Evolutionary conservation across 2,888 invertebrate species (phyloP).

Genomic region (Tetragonula carbonaria): DNA sequence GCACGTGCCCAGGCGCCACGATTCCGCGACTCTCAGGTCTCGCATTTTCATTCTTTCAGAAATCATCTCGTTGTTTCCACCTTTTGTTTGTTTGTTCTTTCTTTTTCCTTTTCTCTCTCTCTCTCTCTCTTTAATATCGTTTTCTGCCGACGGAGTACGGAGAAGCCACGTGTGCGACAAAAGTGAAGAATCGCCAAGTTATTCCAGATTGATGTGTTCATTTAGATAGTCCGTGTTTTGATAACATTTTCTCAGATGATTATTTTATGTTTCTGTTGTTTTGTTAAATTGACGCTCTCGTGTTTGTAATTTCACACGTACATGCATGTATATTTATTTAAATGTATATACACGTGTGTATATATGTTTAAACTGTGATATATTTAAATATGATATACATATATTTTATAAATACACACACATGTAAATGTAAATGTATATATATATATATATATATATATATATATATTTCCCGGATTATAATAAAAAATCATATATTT

Average conservation of each 20-base stretch:
- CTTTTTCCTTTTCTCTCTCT: background rate
- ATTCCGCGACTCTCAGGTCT: background rate
- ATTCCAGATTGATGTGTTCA: background rate
- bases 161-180: conserved; percentile 5
- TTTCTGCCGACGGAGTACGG: background rate
- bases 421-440: too few relatives aligned
- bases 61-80: conserved; percentile 17
- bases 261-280: background rate
- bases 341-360: too few relatives aligned
- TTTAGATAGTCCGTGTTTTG: background rate
- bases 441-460: too few relatives aligned
- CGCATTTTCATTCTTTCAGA: conserved; percentile 20
- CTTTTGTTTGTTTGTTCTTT: background rate
- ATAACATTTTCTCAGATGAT: background rate
- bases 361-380: too few relatives aligned
- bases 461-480: too few relatives aligned
- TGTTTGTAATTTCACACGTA: too few relatives aligned
- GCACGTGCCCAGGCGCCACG: conserved; percentile 21
- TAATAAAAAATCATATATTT: too few relatives aligned
- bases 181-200: background rate
- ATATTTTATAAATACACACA: too few relatives aligned
- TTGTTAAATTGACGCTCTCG: background rate
- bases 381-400: too few relatives aligned
- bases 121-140: background rate
- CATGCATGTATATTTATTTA: too few relatives aligned